These are phyloP conservation scores for Lumbricus terrestris DNA, from an alignment of 2,888 invertebrate species.

Conservation along the genomic window DNA sequence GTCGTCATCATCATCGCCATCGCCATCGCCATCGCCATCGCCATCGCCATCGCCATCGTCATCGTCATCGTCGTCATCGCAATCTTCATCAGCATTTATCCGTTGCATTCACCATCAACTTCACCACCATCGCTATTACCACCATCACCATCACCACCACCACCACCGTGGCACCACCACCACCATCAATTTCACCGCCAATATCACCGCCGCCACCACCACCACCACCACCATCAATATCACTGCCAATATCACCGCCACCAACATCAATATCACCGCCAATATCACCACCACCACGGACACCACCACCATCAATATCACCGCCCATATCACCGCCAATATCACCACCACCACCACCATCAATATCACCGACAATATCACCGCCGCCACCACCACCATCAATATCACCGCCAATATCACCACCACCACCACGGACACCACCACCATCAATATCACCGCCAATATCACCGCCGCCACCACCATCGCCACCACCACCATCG, in stretches of 20 bases:
- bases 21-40: slow-evolving; percentile 18
- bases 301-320: neutral
- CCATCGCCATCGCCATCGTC: neutral
- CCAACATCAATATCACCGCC: neutral
- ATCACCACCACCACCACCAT: too few relatives aligned
- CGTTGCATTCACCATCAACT: slow-evolving; percentile 20
- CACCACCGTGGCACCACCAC: neutral
- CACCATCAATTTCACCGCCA: slow-evolving; percentile 10
- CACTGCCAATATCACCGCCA: too few relatives aligned
- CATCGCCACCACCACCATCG: slow-evolving; percentile 12
- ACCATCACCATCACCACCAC: slow-evolving; percentile 18
- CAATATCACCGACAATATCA: slow-evolving; percentile 13
- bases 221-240: neutral
- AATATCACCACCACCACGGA: slow-evolving; percentile 19
- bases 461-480: neutral
- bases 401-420: neutral
- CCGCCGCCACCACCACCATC: neutral
- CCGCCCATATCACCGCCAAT: neutral
- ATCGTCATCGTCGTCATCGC: slow-evolving; percentile 24
- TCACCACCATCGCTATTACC: slow-evolving; percentile 23
- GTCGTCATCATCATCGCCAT: slow-evolving; percentile 18
- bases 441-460: too few relatives aligned
- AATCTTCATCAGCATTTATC: slow-evolving; percentile 21
- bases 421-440: too few relatives aligned
- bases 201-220: slow-evolving; percentile 11